Evolutionary conservation across 2,888 invertebrate species (phyloP), one percentile per base, ranked within the genome.

Genomic region (Geotrupes spiniger): DNA sequence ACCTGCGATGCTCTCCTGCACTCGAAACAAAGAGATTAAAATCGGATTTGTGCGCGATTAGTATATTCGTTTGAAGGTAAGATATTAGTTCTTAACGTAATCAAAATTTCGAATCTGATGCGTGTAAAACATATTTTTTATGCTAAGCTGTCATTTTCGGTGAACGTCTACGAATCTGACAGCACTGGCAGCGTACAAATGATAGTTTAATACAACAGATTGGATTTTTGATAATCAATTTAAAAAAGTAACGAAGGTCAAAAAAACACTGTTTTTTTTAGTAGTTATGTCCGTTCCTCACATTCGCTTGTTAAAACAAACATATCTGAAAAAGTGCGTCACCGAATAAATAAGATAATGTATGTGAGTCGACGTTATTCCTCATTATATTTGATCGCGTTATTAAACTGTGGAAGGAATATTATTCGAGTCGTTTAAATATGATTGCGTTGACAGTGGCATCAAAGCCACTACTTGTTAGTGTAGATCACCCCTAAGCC

Each of bases 401-500:
- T 21, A 21, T 21, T 21, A 6, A 3, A 21, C 21, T 21, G 21
- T 6, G 21, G 4, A 21, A 21, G 21, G 21, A 33, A 33, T 29
- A 29, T 29, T 29, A 29, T 14, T 33, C 15, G 12, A 15, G 14
- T 33, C n/a, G 12, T 15, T 33, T 33, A 33, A 33, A 33, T 33
- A 33, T n/a, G 33, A 33, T 15, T 33, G 8, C 15, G 33, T 33
- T 33, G 33, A 33, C 33, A 33, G 15, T 33, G 33, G 15, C 33
- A 33, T 33, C 15, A 12, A 33, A 15, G 15, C 33, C 14, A 33
- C 38, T 12, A 29, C 45, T 45, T 38, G 39, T 45, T 45, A 45
- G 45, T 29, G 37, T 45, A 45, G 45, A 45, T 45, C 45, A 45
- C 45, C 45, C 45, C 39, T 29, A 39, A 45, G 45, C 45, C 2